Conservation (phyloP, 2,113 vertebrate species). For the Limnothrissa miodon region DNA sequence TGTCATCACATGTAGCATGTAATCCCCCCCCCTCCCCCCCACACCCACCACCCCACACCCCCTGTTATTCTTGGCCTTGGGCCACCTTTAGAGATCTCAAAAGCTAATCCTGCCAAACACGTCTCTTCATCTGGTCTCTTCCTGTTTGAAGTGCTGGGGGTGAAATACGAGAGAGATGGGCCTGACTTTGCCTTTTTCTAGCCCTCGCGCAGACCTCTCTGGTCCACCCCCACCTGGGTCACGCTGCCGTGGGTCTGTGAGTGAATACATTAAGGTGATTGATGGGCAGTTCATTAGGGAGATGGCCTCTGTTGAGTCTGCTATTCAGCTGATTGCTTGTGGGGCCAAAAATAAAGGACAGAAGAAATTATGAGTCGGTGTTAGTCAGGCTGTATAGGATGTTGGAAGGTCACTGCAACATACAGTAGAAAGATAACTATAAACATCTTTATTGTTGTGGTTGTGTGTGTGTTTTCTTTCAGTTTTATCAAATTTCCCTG, state of each 20-base stretch:
- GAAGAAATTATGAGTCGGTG: background rate
- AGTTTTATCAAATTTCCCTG: background rate
- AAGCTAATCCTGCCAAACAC: background rate
- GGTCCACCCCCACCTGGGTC: background rate
- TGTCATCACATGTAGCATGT: background rate
- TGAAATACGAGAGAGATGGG: background rate
- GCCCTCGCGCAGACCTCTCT: background rate
- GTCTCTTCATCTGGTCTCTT: background rate
- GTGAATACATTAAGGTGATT: conserved; percentile 53
- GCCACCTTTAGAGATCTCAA: background rate
- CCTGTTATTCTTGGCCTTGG: conserved; percentile 3
- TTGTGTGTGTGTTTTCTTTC: background rate
- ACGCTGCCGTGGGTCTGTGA: background rate
- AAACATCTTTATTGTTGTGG: background rate
- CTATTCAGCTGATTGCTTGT: conserved; percentile 28
- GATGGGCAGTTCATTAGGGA: conserved; percentile 63
- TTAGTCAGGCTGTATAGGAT: background rate
- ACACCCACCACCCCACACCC: background rate
- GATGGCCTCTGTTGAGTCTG: conserved; percentile 54
- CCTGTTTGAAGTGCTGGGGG: background rate
- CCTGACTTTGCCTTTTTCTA: background rate
- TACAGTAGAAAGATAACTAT: background rate
- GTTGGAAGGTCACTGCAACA: background rate
- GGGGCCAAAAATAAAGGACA: background rate
- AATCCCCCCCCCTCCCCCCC: background rate